Evolutionary conservation across 37 sponge, comb jelly and placozoan species (phyloP).

Genomic region (Cladorhizidae sp.): DNA sequence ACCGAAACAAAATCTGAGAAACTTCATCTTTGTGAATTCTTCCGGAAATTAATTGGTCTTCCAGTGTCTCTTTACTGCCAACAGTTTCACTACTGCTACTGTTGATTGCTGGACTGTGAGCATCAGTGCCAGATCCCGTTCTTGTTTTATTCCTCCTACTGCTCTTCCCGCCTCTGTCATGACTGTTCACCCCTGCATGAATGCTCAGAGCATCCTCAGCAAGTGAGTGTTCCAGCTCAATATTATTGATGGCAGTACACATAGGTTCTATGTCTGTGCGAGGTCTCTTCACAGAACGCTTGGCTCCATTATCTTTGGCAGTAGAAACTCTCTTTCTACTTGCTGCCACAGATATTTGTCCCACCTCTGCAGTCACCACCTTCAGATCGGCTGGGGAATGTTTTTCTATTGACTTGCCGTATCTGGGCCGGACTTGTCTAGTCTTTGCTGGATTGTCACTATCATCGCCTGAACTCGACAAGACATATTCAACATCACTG

Average conservation of each 20-base stretch:
- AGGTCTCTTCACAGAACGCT: not conserved
- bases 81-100: not conserved
- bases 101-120: not conserved
- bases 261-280: slow-evolving; percentile 1
- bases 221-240: not conserved
- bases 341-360: no score
- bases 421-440: not conserved
- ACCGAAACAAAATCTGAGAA: slow-evolving; percentile 45
- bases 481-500: slow-evolving; percentile 38
- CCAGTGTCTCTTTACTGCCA: not conserved
- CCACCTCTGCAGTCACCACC: no score
- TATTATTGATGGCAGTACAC: slow-evolving; percentile 6
- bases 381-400: no score
- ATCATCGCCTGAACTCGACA: slow-evolving; percentile 28
- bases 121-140: not conserved
- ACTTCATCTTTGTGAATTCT: slow-evolving; percentile 8
- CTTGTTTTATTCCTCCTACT: not conserved
- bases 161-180: not conserved
- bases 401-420: no score
- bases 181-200: not conserved
- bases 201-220: not conserved
- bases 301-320: not conserved
- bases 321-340: slow-evolving; percentile 7
- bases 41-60: slow-evolving; percentile 14
- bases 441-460: slow-evolving; percentile 3